Evolutionary conservation across 2,888 invertebrate species (phyloP), one percentile per base, ranked within the genome.

Genomic region (Gari tellinella): DNA sequence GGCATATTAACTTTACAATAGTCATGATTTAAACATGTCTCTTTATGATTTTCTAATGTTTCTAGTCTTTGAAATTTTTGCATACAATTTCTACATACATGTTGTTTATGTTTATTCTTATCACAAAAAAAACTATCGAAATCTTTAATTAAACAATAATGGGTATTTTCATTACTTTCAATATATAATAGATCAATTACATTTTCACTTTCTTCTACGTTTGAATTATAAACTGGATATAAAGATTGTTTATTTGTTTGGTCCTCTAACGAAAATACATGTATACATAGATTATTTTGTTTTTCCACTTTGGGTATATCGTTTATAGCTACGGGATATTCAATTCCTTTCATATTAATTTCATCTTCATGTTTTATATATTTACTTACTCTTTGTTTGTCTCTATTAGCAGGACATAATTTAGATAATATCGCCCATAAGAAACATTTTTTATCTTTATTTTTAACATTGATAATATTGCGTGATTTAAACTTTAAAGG

Each of bases 181-280:
- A 69, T 48, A n/a, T 38, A 75, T 12, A 75, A 41, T 57, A 75
- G 57, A 53, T 75, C 48, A 14, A 75, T 56, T 25, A 69, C 56
- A 41, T 65, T 56, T 2, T 21, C 37, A 7, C 49, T 45, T 14
- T 40, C 21, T 21, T 40, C 19, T n/a, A n/a, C n/a, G n/a, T n/a
- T n/a, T n/a, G n/a, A n/a, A n/a, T n/a, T n/a, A 12, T 55, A 25
- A 17, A 69, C 56, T 14, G 65, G 56, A 31, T 65, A 65, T 43
- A 46, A 41, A 25, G 67, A 21, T 17, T 58, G 72, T 19, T 48
- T 52, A 2, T 63, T 63, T 17, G 51, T 31, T 5, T 65, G 46
- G 21, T 60, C 63, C 21, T 73, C 74, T 53, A 41, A 65, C 45
- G 57, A 60, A 62, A 69, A 75, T 1, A 75, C 70, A 40, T 72